Percentiles rank a stretch among this genome's conserved stretches.
These are phyloP conservation scores for Pimephales promelas DNA, from an alignment of 2,113 vertebrate genomes.

Conservation along the genomic window DNA sequence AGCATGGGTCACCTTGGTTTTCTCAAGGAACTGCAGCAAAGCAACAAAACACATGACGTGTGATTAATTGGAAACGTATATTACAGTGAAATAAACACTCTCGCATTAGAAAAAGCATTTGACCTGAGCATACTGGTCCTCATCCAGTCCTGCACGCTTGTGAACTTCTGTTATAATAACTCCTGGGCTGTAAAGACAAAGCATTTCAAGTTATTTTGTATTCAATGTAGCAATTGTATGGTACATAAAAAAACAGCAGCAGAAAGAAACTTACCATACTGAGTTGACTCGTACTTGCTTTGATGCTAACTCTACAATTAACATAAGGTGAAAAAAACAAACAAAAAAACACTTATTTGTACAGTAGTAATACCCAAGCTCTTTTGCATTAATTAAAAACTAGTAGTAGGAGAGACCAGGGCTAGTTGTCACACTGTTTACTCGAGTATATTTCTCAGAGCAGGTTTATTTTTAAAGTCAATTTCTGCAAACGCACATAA, in stretches of 20 bases:
- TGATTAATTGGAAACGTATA: background rate
- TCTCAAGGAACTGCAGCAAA: conserved; percentile 68
- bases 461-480: background rate
- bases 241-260: background rate
- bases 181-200: conserved; percentile 70
- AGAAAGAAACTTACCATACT: conserved; percentile 71
- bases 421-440: background rate
- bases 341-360: background rate
- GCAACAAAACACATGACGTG: background rate
- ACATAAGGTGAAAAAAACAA: conserved; percentile 19
- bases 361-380: background rate
- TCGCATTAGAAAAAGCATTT: background rate
- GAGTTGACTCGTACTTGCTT: conserved; percentile 82
- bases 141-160: conserved; percentile 77
- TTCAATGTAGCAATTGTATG: background rate
- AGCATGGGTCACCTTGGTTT: conserved; percentile 76
- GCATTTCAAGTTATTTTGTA: background rate
- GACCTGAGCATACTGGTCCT: conserved; percentile 75
- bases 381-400: background rate
- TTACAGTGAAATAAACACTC: background rate
- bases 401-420: background rate
- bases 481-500: background rate
- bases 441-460: background rate
- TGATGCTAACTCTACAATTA: conserved; percentile 74
- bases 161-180: conserved; percentile 81